Evolutionary conservation across 2,797 vertebrate species (phyloP).

Genomic region (Rhodeus uyekii): DNA sequence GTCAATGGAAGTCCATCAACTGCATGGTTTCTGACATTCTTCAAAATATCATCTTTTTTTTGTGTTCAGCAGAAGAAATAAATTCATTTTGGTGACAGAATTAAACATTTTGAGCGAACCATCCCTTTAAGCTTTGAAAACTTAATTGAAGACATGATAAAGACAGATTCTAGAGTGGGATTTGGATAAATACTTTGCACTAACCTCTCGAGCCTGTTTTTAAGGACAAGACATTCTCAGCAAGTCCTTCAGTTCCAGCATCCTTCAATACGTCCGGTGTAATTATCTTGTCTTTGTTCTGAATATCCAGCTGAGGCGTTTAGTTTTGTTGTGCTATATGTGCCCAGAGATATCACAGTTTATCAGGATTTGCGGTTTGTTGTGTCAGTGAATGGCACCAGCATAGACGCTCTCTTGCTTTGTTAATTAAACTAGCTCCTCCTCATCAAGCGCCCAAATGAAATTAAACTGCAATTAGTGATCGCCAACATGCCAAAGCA

Average conservation of each 20-base stretch:
- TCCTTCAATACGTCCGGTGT: background rate
- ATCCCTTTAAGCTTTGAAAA: background rate
- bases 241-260: background rate
- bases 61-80: no score
- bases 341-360: background rate
- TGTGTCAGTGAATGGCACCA: slow-evolving; percentile 9
- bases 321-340: background rate
- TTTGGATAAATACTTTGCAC: background rate
- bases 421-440: slow-evolving; percentile 62
- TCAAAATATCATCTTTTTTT: no score
- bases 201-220: slow-evolving; percentile 22
- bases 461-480: slow-evolving; percentile 26
- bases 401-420: slow-evolving; percentile 59
- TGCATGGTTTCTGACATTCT: no score
- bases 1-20: background rate
- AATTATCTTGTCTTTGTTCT: background rate
- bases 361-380: background rate
- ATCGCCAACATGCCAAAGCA: background rate
- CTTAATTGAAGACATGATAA: background rate
- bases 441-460: slow-evolving; percentile 58
- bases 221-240: background rate
- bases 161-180: background rate
- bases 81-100: background rate
- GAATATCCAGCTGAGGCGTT: background rate
- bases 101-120: background rate